Evolutionary conservation across 2,113 vertebrate species (phyloP).

Genomic region (Podocnemis expansa): DNA sequence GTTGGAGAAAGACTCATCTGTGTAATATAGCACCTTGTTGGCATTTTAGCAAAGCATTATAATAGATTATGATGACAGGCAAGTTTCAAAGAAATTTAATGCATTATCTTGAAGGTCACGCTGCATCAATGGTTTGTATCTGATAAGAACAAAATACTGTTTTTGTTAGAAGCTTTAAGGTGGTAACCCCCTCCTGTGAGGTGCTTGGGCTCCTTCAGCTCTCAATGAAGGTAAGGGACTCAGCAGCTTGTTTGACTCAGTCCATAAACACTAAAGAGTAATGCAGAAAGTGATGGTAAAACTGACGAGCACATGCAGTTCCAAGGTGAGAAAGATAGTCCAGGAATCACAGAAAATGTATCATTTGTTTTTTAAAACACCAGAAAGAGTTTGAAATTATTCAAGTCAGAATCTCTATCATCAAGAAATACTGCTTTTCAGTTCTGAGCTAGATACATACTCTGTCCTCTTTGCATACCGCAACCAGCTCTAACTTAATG

Average conservation of each 20-base stretch:
- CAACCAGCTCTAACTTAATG: not conserved
- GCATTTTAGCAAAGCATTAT: not conserved
- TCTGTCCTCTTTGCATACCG: not conserved
- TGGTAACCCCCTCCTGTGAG: not conserved
- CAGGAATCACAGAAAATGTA: not conserved
- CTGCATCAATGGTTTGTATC: not conserved
- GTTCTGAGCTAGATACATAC: not conserved
- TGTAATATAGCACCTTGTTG: not conserved
- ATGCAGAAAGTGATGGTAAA: not conserved
- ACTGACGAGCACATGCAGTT: not conserved
- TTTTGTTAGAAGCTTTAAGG: not conserved
- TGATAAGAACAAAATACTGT: not conserved
- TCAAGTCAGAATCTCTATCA: not conserved
- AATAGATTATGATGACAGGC: conserved; percentile 27
- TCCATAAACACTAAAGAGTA: not conserved
- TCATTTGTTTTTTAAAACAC: not conserved
- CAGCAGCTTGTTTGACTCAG: not conserved
- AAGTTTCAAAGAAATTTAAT: conserved; percentile 21
- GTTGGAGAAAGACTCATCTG: not conserved
- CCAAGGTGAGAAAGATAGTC: not conserved
- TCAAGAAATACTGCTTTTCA: not conserved
- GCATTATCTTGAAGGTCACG: not conserved
- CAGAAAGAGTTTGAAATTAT: not conserved
- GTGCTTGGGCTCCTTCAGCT: not conserved
- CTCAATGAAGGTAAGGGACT: fast-evolving